Percentiles rank a stretch among this genome's conserved stretches.
Conservation (phyloP, 2,888 invertebrate genomes). For the Sepiola atlantica region DNA sequence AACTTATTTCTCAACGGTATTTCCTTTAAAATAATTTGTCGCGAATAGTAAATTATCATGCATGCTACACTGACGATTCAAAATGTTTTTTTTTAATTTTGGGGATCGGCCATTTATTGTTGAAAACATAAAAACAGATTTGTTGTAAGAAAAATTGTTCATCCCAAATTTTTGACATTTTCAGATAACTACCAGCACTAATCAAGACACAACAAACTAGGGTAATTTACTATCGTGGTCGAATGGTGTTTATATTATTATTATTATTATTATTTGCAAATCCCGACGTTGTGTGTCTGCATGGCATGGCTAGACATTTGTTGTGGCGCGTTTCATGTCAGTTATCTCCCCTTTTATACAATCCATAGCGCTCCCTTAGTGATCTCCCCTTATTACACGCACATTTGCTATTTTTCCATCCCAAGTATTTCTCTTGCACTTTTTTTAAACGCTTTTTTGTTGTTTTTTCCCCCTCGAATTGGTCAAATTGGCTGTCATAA, state of each 20-base stretch:
- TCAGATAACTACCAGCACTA: conserved; percentile 19
- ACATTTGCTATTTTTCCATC: background rate
- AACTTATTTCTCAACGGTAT: too few relatives aligned
- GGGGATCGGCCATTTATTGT: too few relatives aligned
- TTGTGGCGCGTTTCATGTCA: conserved; percentile 19
- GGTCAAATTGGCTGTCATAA: conserved; percentile 1
- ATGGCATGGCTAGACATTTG: conserved; percentile 32
- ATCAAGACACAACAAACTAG: conserved; percentile 32
- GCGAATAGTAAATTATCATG: too few relatives aligned
- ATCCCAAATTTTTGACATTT: background rate
- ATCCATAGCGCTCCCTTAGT: background rate
- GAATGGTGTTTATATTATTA: conserved; percentile 32
- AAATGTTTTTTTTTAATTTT: too few relatives aligned
- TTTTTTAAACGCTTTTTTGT: background rate
- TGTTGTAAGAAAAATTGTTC: background rate
- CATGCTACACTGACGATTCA: too few relatives aligned
- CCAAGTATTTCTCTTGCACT: background rate
- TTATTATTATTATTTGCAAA: conserved; percentile 24
- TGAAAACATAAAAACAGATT: background rate
- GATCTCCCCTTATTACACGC: background rate
- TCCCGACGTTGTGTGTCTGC: conserved; percentile 32
- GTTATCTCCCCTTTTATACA: background rate
- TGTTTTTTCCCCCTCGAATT: background rate
- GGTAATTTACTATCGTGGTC: background rate
- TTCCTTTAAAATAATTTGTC: too few relatives aligned